Base-by-base conservation (phyloP, 1,140 invertebrate species). In the Galleria mellonella region DNA sequence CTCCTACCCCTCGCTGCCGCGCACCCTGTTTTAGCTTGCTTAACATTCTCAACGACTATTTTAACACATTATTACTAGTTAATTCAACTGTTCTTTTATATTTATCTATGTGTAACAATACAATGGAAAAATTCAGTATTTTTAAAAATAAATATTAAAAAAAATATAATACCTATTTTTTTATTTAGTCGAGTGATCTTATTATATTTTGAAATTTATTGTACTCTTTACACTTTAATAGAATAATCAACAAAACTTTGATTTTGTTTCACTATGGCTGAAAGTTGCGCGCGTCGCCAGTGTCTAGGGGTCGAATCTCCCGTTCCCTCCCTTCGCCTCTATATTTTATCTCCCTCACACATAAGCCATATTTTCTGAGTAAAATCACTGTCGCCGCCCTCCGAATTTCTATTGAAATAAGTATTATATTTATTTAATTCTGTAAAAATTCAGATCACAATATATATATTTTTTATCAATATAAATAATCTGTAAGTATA, bases 201-300 rank as follows among this genome's bases (percentile, higher is more conserved):
- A 23, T 17, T 28, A 23, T 23, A 23, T 2, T 23, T 23, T 23
- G 17, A 23, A 23, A 2, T 23, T n/a, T n/a, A n/a, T n/a, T n/a
- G n/a, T 23, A 23, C 17, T 23, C 17, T 23, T 23, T 6, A 23
- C 6, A 23, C 17, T 23, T 23, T 23, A 6, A 6, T 23, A 23
- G 2, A n/a, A 6, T 6, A 23, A 3, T 23, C 2, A 3, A 6
- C 6, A 23, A 23, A 23, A 2, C 6, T 23, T 23, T 3, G 6
- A 23, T 23, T 23, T 2, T 23, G 6, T 23, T 23, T 23, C 6
- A 23, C 17, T 23, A 23, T 23, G 2, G 31, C 23, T 29, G 17
- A 10, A 23, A 33, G 17, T 9, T 69, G 66, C 66, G 66, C 66
- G 66, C 66, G 66, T 69, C 66, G 66, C 14, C 49, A 11, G 32